Evolutionary conservation across 2,113 vertebrate genomes (phyloP).

Genomic region (Garra rufa): DNA sequence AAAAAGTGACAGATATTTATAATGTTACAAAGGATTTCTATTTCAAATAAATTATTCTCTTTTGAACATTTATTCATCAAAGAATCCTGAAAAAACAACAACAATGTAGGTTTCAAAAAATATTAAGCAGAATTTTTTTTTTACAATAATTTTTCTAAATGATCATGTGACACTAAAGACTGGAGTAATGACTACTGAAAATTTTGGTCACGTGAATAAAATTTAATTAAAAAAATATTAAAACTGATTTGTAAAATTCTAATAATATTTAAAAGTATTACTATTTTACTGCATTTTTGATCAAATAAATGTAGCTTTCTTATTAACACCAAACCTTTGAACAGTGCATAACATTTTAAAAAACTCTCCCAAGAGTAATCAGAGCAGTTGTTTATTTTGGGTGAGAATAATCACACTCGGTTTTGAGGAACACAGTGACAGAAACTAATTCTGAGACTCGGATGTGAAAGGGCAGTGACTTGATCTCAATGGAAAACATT

Average conservation of each 20-base stretch:
- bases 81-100: not conserved
- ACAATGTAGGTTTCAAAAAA: not conserved
- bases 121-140: too few relatives aligned
- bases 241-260: not conserved
- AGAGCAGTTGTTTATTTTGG: not conserved
- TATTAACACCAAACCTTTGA: not conserved
- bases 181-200: not conserved
- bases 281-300: not conserved
- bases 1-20: not conserved
- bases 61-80: not conserved
- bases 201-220: not conserved
- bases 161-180: not conserved
- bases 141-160: too few relatives aligned
- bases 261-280: not conserved
- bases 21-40: not conserved
- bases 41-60: not conserved
- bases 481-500: slow-evolving; percentile 45
- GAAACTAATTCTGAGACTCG: slow-evolving; percentile 29
- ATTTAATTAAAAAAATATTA: not conserved
- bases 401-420: not conserved
- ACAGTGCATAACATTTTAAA: not conserved
- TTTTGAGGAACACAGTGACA: slow-evolving; percentile 15
- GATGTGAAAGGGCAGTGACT: slow-evolving; percentile 34
- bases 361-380: not conserved
- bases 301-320: not conserved